Evolutionary conservation across 2,888 invertebrate genomes (phyloP).

Genomic region (Lasioglossum calceatum): DNA sequence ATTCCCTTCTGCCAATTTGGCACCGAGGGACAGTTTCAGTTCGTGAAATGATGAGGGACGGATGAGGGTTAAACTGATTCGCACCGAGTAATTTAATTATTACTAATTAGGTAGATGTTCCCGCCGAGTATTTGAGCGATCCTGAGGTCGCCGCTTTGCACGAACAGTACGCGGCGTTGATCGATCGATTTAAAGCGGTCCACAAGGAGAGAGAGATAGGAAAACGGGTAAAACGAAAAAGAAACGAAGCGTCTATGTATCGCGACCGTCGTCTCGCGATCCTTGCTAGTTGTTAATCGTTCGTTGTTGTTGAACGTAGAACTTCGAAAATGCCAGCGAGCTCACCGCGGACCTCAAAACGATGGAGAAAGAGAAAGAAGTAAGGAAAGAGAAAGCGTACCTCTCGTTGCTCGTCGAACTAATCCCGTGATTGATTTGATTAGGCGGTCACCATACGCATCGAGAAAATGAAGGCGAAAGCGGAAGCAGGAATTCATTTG

Average conservation of each 20-base stretch:
- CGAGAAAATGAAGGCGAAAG: conserved; percentile 77
- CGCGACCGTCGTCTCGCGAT: not conserved
- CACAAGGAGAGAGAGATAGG: conserved; percentile 89
- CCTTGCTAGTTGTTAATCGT: not conserved
- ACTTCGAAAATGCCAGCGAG: conserved; percentile 90
- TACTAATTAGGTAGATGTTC: conserved; percentile 88
- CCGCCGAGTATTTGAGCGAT: conserved; percentile 90
- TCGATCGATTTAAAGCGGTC: conserved; percentile 92
- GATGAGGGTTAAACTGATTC: not conserved
- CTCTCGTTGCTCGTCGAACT: not conserved
- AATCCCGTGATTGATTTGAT: conserved; percentile 14
- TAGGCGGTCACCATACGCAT: conserved; percentile 72
- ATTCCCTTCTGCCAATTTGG: too few species aligned
- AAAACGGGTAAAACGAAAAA: conserved; percentile 71
- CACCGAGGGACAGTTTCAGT: too few species aligned
- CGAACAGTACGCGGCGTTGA: conserved; percentile 90
- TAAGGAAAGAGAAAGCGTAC: conserved; percentile 30
- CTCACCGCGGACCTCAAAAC: conserved; percentile 93
- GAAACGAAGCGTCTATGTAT: not conserved
- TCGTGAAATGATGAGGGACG: too few species aligned
- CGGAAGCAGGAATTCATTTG: conserved; percentile 75
- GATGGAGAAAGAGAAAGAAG: conserved; percentile 91
- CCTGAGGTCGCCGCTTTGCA: conserved; percentile 90
- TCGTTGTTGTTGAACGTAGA: conserved; percentile 71
- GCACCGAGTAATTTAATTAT: not conserved